Base-by-base conservation (phyloP, 2,888 invertebrate genomes). In the Trypoxylon attenuatum region DNA sequence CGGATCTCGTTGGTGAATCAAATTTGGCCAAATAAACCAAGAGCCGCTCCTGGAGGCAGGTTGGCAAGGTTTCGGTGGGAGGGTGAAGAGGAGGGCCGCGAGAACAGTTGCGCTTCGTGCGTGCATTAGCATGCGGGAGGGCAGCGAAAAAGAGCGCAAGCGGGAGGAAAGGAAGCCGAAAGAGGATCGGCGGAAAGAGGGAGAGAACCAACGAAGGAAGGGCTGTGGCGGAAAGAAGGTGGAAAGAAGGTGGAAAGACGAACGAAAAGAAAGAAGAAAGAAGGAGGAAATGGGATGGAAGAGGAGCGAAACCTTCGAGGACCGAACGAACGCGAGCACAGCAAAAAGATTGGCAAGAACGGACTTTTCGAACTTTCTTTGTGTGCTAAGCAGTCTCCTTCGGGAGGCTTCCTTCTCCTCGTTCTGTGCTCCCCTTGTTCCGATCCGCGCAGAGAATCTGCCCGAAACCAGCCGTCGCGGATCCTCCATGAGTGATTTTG, bases 41-140 rank as follows among this genome's bases (percentile, higher is more conserved):
- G 58, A 74, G 69, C 51, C 69, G 58, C 33, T 38, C n/a, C 42
- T 60, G 69, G 68, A 56, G 21, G 33, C 21, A 39, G 10, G 45
- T 22, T 16, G 47, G 59, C 71, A n/a, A 42, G n/a, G n/a, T n/a
- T n/a, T n/a, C 18, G 57, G 56, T 56, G 47, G 68, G 55, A 53
- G 53, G 59, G 55, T 64, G 70, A 53, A 47, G 62, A 46, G 64
- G 69, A 68, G 73, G 78, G 69, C 75, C 76, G 83, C 82, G 82
- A 82, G 82, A 82, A 83, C 82, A 82, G 83, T 83, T 83, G 83
- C 79, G 82, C 80, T 80, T 81, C 81, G 80, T 83, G 80, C 78
- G 81, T 83, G 78, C 79, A 83, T 83, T 83, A 82, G 83, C 82
- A 83, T 83, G 81, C 80, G 78, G 73, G 76, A 80, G 80, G 76